phyloP scores from a whole-genome alignment of 2,888 invertebrate genomes.

The Eueremaeus valkanovi region DNA sequence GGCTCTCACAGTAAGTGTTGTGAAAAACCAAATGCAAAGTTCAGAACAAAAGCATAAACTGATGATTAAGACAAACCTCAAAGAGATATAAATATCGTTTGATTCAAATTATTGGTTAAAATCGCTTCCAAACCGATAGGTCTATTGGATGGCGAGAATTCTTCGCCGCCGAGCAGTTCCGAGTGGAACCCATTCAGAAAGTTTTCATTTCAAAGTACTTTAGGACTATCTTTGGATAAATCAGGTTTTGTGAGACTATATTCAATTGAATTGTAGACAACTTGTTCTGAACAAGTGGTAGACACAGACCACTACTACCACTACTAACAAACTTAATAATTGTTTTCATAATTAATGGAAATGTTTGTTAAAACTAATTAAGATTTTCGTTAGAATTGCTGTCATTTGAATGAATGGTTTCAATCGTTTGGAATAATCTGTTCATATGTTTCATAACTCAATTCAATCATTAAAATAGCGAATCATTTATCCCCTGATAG shows the following conservation, averaged over 20 bases:
- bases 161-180: conserved; percentile 39
- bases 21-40: not conserved
- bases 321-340: no score
- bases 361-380: not conserved
- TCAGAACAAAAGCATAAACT: not conserved
- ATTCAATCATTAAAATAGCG: no score
- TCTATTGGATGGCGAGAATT: conserved; percentile 43
- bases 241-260: not conserved
- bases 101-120: not conserved
- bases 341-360: not conserved
- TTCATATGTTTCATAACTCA: no score
- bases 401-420: no score
- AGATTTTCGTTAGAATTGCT: no score
- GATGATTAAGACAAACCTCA: no score
- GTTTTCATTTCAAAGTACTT: conserved; percentile 26
- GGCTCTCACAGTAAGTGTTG: conserved; percentile 47
- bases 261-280: no score
- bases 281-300: not conserved
- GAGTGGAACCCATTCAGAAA: conserved; percentile 28
- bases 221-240: conserved; percentile 24
- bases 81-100: not conserved
- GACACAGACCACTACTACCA: not conserved
- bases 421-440: not conserved
- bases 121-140: conserved; percentile 36
- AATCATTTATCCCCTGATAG: not conserved